These are phyloP conservation scores for Pectinophora gossypiella DNA, from an alignment of 1,140 invertebrate species.

Conservation along the genomic window DNA sequence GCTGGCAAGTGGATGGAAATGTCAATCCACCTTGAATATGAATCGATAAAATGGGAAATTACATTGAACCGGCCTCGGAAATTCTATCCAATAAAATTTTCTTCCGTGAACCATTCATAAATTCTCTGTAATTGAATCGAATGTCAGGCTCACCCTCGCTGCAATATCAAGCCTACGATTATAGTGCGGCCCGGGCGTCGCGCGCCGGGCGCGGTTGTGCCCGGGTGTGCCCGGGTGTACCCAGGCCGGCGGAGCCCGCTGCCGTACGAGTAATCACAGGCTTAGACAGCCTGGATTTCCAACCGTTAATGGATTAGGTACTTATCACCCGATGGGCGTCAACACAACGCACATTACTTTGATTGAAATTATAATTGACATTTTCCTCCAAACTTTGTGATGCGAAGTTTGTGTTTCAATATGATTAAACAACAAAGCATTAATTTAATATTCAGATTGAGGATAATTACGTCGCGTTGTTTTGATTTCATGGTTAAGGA, in stretches of 20 bases:
- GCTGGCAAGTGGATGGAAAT: conserved; percentile 24
- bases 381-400: conserved; percentile 13
- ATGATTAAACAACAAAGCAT: not conserved
- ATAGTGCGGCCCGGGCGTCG: too few species aligned
- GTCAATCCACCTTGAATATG: conserved; percentile 30
- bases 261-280: too few species aligned
- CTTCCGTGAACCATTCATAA: conserved; percentile 54
- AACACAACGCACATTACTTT: conserved; percentile 35
- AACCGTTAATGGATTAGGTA: conserved; percentile 46
- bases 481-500: too few species aligned
- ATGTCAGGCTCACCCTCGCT: conserved; percentile 35
- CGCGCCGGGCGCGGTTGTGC: too few species aligned
- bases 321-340: conserved; percentile 24
- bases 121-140: conserved; percentile 63
- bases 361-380: conserved; percentile 45
- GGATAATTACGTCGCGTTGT: too few species aligned
- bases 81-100: conserved; percentile 35
- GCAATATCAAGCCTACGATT: not conserved
- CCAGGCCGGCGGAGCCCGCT: too few species aligned
- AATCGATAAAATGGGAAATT: conserved; percentile 47
- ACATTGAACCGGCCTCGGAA: conserved; percentile 40
- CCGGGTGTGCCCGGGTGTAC: too few species aligned
- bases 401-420: not conserved
- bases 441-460: not conserved
- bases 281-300: conserved; percentile 34